phyloP scores from a whole-genome alignment of 2,888 invertebrate species.

The Didymodactylos carnosus region DNA sequence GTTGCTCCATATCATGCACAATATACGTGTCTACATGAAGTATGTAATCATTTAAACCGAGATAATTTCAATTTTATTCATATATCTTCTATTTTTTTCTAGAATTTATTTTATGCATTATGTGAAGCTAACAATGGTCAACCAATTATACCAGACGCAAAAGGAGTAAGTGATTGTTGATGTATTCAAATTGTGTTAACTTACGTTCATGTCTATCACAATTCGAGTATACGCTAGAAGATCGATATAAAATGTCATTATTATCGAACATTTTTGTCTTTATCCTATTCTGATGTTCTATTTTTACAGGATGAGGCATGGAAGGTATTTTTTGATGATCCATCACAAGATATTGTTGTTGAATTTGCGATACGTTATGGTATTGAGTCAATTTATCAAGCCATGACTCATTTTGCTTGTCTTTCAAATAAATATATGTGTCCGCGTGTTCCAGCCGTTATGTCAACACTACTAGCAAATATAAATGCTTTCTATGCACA shows the following conservation, averaged over 20 bases:
- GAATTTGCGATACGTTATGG: constrained; percentile 99
- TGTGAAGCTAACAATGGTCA: constrained; percentile 69
- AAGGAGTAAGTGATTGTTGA: constrained; percentile 40
- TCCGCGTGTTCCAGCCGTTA: constrained; percentile 86
- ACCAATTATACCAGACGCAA: constrained; percentile 68
- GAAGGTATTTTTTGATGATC: constrained; percentile 96
- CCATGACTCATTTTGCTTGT: constrained; percentile 98
- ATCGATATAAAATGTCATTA: too few species aligned
- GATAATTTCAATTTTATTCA: too few species aligned
- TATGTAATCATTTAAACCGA: constrained; percentile 18
- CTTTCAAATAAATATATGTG: constrained; percentile 96
- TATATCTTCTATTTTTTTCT: constrained; percentile 18
- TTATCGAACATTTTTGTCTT: not conserved
- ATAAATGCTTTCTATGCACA: constrained; percentile 94
- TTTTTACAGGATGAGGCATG: constrained; percentile 66
- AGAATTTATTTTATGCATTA: constrained; percentile 85
- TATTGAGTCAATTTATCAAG: constrained; percentile 95
- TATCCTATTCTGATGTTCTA: not conserved
- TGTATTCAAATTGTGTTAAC: too few species aligned
- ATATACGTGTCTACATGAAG: constrained; percentile 93
- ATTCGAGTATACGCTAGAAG: too few species aligned
- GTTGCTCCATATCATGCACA: constrained; percentile 97
- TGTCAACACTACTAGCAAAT: constrained; percentile 92
- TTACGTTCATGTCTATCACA: too few species aligned
- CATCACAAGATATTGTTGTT: constrained; percentile 91